Evolutionary conservation across 2,113 vertebrate species (phyloP).

Genomic region (Strigops habroptila): DNA sequence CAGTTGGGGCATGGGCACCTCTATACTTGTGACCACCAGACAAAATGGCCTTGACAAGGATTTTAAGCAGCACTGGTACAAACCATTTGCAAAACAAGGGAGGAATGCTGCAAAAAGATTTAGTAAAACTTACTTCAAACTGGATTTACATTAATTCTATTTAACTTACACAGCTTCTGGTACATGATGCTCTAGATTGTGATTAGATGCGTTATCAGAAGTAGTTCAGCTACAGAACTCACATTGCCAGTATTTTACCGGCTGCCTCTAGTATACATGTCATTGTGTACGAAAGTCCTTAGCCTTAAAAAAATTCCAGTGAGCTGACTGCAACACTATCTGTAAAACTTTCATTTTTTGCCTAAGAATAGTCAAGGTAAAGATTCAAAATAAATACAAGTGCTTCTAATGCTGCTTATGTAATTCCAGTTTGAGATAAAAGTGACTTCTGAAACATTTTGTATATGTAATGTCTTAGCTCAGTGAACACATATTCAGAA

Average conservation of each 20-base stretch:
- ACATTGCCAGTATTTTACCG: background rate
- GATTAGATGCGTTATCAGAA: background rate
- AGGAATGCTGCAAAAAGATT: background rate
- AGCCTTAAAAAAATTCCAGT: background rate
- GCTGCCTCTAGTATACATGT: background rate
- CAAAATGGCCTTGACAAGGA: background rate
- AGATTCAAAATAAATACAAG: background rate
- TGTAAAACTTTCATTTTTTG: background rate
- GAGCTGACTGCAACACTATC: accelerated
- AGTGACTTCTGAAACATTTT: background rate
- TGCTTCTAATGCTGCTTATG: background rate
- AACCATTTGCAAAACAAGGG: background rate
- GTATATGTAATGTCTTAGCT: background rate
- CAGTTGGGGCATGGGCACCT: accelerated
- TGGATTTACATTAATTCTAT: background rate
- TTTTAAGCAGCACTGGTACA: background rate
- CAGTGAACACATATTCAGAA: background rate
- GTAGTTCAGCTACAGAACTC: background rate
- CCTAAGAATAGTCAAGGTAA: background rate
- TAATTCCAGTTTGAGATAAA: background rate
- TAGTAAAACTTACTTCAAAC: background rate
- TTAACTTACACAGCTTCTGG: background rate
- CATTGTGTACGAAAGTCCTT: background rate
- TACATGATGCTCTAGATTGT: background rate
- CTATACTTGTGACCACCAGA: background rate